Evolutionary conservation across 1,140 invertebrate genomes (phyloP).

Genomic region (Drosophila arawakana): DNA sequence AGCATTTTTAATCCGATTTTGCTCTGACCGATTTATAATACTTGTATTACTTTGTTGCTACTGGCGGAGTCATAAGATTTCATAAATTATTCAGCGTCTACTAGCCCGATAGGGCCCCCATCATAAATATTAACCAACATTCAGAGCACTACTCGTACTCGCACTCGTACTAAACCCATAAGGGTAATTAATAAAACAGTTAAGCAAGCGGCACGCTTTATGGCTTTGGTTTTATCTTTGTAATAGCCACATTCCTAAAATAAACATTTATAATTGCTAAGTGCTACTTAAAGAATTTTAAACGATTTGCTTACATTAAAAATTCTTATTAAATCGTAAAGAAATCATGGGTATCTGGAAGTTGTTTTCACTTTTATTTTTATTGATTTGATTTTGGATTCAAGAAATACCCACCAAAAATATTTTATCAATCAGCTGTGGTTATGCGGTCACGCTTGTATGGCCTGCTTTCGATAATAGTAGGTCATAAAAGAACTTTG

Average conservation of each 20-base stretch:
- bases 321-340: neutral
- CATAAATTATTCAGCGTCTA: slow-evolving; percentile 31
- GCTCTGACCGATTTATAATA: slow-evolving; percentile 13
- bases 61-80: slow-evolving; percentile 24
- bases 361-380: neutral
- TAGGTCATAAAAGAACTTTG: slow-evolving; percentile 51
- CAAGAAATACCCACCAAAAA: slow-evolving; percentile 26
- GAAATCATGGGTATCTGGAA: slow-evolving; percentile 5
- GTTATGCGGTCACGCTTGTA: slow-evolving; percentile 48
- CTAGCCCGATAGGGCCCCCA: slow-evolving; percentile 4
- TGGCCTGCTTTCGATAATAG: slow-evolving; percentile 64
- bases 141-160: neutral
- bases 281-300: no score
- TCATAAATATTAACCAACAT: slow-evolving; percentile 18
- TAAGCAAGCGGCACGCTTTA: slow-evolving; percentile 13
- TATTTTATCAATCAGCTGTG: slow-evolving; percentile 35
- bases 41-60: neutral
- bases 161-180: slow-evolving; percentile 1
- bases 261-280: no score
- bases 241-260: no score
- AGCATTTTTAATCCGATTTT: slow-evolving; percentile 7
- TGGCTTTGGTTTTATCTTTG: slow-evolving; percentile 14
- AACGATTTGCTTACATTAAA: no score
- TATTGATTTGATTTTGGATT: slow-evolving; percentile 15
- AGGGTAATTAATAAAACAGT: slow-evolving; percentile 27